A percentile compares a stretch with the other conserved stretches of the same genome.
These are phyloP conservation scores for Macrocentrus cingulum DNA, from an alignment of 1,140 invertebrate genomes.

Conservation along the genomic window DNA sequence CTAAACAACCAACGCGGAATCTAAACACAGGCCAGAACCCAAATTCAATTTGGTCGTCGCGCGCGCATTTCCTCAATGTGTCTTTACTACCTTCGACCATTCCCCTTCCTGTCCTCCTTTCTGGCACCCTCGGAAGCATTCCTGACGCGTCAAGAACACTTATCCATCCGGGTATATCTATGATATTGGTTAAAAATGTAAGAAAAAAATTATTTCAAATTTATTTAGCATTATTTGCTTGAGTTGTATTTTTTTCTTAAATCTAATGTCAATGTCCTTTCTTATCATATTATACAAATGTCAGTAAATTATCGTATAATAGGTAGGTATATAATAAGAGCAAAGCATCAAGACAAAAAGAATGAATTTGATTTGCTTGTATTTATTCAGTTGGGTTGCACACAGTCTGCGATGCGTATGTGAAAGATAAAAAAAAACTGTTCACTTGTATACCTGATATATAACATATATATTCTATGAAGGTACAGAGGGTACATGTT, in stretches of 20 bases:
- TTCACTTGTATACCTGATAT: not conserved
- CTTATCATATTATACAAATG: conserved; percentile 24
- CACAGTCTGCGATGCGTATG: conserved; percentile 8
- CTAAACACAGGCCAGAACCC: conserved; percentile 63
- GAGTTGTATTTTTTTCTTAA: not conserved
- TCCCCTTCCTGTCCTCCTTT: conserved; percentile 32
- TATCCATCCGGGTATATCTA: no score
- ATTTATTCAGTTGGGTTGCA: conserved; percentile 29
- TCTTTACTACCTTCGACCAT: conserved; percentile 49
- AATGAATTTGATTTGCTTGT: conserved; percentile 28
- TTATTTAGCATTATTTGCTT: not conserved
- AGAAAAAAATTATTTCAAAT: conserved; percentile 9
- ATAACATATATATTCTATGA: no score
- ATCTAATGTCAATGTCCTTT: conserved; percentile 6
- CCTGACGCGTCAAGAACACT: no score
- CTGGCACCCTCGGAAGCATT: not conserved
- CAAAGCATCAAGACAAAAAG: not conserved
- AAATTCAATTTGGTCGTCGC: conserved; percentile 62
- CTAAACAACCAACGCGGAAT: conserved; percentile 65
- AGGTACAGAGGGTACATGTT: no score
- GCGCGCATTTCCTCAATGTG: conserved; percentile 36
- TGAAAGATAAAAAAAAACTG: conserved; percentile 1
- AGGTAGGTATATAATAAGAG: not conserved
- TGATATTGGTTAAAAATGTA: no score
- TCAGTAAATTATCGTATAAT: not conserved